phyloP scores from a whole-genome alignment of 2,113 vertebrate genomes.

The Centropus unirufus region DNA sequence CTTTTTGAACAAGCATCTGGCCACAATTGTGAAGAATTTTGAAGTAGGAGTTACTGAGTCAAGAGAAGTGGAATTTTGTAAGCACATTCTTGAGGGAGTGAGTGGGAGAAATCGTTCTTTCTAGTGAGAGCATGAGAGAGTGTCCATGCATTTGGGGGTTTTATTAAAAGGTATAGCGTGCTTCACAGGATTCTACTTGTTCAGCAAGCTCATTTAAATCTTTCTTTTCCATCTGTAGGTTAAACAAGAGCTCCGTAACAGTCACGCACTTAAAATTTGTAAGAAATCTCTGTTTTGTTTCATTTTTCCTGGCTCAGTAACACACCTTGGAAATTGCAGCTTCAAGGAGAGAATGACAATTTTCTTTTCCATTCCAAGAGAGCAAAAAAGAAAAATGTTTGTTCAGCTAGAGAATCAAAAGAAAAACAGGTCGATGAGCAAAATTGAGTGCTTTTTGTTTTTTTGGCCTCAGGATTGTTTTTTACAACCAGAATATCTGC shows the following conservation, averaged over 20 bases:
- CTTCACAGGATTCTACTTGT: background rate
- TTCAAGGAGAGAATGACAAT: background rate
- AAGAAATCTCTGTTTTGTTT: background rate
- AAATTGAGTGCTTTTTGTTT: background rate
- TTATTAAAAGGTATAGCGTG: background rate
- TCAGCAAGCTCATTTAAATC: background rate
- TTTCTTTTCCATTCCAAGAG: background rate
- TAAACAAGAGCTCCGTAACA: background rate
- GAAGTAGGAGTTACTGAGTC: background rate
- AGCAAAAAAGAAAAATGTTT: background rate
- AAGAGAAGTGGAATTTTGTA: background rate
- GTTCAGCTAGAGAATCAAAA: background rate
- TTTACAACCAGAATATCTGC: background rate
- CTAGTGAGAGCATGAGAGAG: background rate
- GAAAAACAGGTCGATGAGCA: background rate
- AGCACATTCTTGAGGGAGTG: background rate
- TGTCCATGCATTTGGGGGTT: background rate
- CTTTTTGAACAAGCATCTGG: background rate
- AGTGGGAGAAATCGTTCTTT: conserved; percentile 42
- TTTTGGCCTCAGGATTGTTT: background rate
- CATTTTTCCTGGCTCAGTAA: background rate
- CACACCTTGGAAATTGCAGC: background rate
- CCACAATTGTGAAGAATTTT: background rate
- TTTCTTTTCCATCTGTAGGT: background rate
- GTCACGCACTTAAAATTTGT: background rate